These are phyloP conservation scores for Orius laevigatus DNA, from an alignment of 1,140 invertebrate species.

Conservation along the genomic window DNA sequence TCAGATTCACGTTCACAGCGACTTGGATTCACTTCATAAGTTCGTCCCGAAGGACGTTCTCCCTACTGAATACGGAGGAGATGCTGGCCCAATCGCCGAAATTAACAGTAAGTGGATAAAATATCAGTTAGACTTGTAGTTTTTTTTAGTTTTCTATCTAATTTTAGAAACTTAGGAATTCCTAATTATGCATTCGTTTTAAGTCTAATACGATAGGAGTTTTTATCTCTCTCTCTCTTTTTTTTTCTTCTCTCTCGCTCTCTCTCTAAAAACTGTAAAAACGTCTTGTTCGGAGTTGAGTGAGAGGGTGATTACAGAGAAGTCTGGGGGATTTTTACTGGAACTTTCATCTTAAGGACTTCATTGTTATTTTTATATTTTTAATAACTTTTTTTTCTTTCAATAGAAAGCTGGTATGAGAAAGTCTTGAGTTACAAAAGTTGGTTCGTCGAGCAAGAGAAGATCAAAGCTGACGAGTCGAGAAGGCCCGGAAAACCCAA, in stretches of 20 bases:
- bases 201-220: too few relatives aligned
- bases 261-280: not conserved
- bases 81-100: constrained; percentile 45
- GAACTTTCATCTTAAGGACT: too few relatives aligned
- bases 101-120: constrained; percentile 41
- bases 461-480: constrained; percentile 51
- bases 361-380: too few relatives aligned
- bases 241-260: too few relatives aligned
- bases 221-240: not conserved
- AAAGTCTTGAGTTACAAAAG: constrained; percentile 52
- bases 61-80: constrained; percentile 62
- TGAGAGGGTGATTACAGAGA: too few relatives aligned
- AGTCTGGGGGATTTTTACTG: too few relatives aligned
- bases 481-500: constrained; percentile 60
- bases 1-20: constrained; percentile 54
- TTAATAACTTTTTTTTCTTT: too few relatives aligned
- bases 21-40: constrained; percentile 54
- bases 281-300: too few relatives aligned
- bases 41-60: constrained; percentile 58
- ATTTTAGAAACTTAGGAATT: too few relatives aligned
- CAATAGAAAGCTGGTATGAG: constrained; percentile 50
- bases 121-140: not conserved
- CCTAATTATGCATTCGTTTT: too few relatives aligned
- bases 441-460: constrained; percentile 59
- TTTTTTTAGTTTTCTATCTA: not conserved